These are phyloP conservation scores for Anguilla megastoma DNA, from an alignment of 2,797 vertebrate genomes.

Conservation along the genomic window DNA sequence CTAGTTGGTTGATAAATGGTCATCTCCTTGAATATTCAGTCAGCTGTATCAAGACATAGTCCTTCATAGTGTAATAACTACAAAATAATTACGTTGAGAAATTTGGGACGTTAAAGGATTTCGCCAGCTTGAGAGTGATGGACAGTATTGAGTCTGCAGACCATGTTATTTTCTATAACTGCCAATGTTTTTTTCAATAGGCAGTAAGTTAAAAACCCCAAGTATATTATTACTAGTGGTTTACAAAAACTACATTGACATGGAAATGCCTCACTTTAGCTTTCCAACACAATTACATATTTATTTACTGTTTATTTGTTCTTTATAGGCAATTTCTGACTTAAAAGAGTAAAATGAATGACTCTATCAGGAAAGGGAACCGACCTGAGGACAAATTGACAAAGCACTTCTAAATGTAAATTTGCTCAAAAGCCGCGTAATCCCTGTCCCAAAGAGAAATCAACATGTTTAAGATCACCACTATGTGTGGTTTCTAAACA, in stretches of 20 bases:
- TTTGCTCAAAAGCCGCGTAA: slow-evolving; percentile 30
- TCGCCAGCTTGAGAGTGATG: background rate
- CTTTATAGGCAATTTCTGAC: background rate
- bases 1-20: slow-evolving; percentile 43
- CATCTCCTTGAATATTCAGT: slow-evolving; percentile 42
- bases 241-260: background rate
- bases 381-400: slow-evolving; percentile 22
- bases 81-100: slow-evolving; percentile 19
- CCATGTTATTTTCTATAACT: background rate
- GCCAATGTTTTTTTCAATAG: slow-evolving; percentile 5
- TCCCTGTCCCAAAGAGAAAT: slow-evolving; percentile 27
- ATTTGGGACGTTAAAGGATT: slow-evolving; percentile 36
- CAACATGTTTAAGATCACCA: slow-evolving; percentile 15
- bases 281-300: background rate
- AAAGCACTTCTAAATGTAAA: slow-evolving; percentile 33
- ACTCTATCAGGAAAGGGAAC: background rate
- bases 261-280: background rate
- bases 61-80: slow-evolving; percentile 43
- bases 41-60: slow-evolving; percentile 30
- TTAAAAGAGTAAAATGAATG: background rate
- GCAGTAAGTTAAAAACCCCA: background rate
- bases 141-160: background rate
- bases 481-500: slow-evolving; percentile 29
- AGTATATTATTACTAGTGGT: background rate
- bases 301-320: slow-evolving; percentile 1